These are phyloP conservation scores for Dendrolimus punctatus DNA, from an alignment of 1,140 invertebrate species.

Conservation along the genomic window DNA sequence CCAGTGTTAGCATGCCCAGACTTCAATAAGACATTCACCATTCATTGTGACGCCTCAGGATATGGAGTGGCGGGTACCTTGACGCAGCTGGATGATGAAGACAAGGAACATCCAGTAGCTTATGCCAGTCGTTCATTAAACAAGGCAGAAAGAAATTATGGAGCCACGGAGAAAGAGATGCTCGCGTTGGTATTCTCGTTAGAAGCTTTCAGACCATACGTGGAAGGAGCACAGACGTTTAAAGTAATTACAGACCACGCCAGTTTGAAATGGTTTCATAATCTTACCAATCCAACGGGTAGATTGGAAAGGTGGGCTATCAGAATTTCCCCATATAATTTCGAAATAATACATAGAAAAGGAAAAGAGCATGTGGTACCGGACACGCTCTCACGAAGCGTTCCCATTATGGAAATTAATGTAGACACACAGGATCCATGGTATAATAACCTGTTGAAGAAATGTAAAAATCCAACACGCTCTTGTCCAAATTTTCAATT, in stretches of 20 bases:
- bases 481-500: conserved; percentile 5
- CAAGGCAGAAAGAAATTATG: conserved; percentile 49
- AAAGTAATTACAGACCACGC: conserved; percentile 20
- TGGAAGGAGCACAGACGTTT: conserved; percentile 44
- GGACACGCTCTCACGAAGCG: conserved; percentile 35
- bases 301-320: conserved; percentile 62
- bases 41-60: conserved; percentile 45
- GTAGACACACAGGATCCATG: conserved; percentile 21
- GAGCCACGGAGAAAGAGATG: conserved; percentile 57
- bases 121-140: conserved; percentile 48
- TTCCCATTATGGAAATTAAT: conserved; percentile 10
- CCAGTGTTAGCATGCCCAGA: conserved; percentile 41
- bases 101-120: conserved; percentile 28
- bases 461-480: conserved; percentile 5
- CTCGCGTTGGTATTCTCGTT: conserved; percentile 57
- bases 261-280: conserved; percentile 46
- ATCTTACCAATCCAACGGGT: conserved; percentile 48
- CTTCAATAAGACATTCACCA: conserved; percentile 31
- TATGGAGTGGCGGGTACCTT: conserved; percentile 39
- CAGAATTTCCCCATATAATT: conserved; percentile 38
- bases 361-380: conserved; percentile 38
- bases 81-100: conserved; percentile 26
- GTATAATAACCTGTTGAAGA: conserved; percentile 12
- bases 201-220: conserved; percentile 56
- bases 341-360: conserved; percentile 40